These are phyloP conservation scores for Mylabris phalerata DNA, from an alignment of 1,140 invertebrate genomes.

Conservation along the genomic window DNA sequence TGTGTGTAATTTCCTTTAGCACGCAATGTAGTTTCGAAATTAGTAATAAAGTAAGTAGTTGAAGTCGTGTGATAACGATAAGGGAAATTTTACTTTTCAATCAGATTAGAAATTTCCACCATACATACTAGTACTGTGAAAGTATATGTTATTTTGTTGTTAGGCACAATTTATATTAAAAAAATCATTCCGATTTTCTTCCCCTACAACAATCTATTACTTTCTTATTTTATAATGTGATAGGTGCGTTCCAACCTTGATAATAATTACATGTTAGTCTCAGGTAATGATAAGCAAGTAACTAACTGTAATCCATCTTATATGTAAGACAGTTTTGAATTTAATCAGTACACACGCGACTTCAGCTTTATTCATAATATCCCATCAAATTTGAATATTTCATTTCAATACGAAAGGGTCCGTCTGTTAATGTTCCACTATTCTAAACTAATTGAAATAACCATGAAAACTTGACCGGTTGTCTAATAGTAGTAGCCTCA, in stretches of 20 bases:
- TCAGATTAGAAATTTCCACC: conserved; percentile 4
- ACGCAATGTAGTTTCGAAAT: conserved; percentile 4
- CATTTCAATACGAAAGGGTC: too few species aligned
- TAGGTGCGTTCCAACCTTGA: neutral
- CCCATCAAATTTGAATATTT: neutral
- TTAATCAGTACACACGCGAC: conserved; percentile 18
- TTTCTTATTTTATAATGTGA: conserved; percentile 1
- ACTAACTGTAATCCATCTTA: conserved; percentile 21
- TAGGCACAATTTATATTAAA: too few species aligned
- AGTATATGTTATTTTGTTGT: too few species aligned
- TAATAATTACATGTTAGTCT: conserved; percentile 11
- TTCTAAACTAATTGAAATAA: too few species aligned
- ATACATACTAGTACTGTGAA: too few species aligned
- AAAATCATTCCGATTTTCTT: neutral
- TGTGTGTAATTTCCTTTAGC: neutral
- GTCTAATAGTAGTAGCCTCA: too few species aligned
- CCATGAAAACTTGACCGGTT: too few species aligned
- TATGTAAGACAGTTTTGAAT: conserved; percentile 8
- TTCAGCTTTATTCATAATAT: neutral
- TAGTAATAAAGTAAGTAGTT: neutral
- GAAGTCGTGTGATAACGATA: conserved; percentile 7
- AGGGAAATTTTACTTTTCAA: conserved; percentile 10
- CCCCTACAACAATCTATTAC: neutral
- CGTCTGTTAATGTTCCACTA: too few species aligned
- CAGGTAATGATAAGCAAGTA: conserved; percentile 17